A percentile compares a stretch with the other conserved stretches of the same genome.
These are phyloP conservation scores for Cabera pusaria DNA, from an alignment of 2,888 invertebrate species.

Conservation along the genomic window DNA sequence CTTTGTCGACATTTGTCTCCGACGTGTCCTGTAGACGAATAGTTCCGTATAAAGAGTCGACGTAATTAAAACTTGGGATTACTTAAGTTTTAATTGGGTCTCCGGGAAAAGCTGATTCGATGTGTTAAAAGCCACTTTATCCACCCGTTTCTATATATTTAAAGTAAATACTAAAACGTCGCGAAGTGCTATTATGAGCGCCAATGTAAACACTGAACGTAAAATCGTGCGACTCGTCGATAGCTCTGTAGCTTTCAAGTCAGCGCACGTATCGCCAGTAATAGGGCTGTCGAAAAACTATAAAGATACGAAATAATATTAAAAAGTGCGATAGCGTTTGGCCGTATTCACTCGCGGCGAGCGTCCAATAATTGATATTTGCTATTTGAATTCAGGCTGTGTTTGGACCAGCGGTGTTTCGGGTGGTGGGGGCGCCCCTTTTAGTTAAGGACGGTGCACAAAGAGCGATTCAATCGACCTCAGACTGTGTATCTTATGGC, in stretches of 20 bases:
- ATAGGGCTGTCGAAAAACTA: constrained; percentile 31
- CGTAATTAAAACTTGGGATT: constrained; percentile 55
- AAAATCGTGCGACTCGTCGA: constrained; percentile 15
- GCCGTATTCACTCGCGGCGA: constrained; percentile 15
- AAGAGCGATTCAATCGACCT: constrained; percentile 54
- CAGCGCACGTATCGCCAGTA: constrained; percentile 23
- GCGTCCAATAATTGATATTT: constrained; percentile 46
- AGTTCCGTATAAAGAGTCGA: constrained; percentile 47
- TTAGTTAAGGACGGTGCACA: constrained; percentile 49
- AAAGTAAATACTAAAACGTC: constrained; percentile 12
- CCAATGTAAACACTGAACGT: constrained; percentile 17
- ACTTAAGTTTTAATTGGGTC: constrained; percentile 53
- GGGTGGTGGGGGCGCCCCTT: constrained; percentile 20
- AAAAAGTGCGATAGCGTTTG: constrained; percentile 22
- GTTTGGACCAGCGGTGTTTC: constrained; percentile 40
- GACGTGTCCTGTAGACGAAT: constrained; percentile 27
- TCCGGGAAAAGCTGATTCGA: constrained; percentile 23
- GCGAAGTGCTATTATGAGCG: constrained; percentile 8
- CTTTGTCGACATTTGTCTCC: constrained; percentile 5
- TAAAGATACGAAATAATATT: constrained; percentile 32
- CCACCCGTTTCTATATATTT: constrained; percentile 9
- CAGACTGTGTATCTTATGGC: constrained; percentile 57
- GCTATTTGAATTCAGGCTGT: constrained; percentile 64
- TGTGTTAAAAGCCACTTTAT: constrained; percentile 28
- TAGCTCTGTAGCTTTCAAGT: constrained; percentile 15